These are phyloP conservation scores for Ailurus styani DNA, from an alignment of 2,113 vertebrate genomes.

Conservation along the genomic window DNA sequence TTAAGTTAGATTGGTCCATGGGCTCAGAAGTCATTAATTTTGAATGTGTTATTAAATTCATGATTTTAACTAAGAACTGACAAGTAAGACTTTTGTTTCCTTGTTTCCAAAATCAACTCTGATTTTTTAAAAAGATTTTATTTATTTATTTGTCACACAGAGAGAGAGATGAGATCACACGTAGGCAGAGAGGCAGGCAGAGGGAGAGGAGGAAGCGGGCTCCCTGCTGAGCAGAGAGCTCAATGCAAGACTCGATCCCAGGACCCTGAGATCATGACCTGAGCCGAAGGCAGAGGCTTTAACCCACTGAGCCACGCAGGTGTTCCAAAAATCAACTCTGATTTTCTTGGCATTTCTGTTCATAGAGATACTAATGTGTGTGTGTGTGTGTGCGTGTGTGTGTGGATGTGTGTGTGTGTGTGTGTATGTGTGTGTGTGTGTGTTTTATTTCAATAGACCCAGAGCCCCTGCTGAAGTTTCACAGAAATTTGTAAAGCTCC, in stretches of 20 bases:
- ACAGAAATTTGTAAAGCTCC: not conserved
- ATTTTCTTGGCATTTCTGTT: not conserved
- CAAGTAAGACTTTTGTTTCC: not conserved
- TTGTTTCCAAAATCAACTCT: not conserved
- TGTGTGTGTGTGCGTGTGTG: not conserved
- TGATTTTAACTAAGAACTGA: not conserved
- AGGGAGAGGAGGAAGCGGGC: no score
- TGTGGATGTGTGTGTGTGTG: not conserved
- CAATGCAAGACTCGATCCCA: no score
- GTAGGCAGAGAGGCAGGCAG: no score
- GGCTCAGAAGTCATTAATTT: not conserved
- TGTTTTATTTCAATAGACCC: not conserved
- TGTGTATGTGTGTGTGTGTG: not conserved
- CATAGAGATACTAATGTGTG: not conserved
- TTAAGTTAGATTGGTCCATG: not conserved
- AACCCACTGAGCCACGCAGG: no score
- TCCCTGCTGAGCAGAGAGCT: no score
- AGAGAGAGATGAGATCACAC: no score
- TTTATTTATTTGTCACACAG: no score
- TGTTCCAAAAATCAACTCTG: not conserved
- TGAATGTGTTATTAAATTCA: not conserved
- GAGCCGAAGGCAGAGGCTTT: no score
- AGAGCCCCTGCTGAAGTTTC: fast-evolving
- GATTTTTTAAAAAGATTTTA: no score
- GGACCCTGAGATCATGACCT: no score